Percentiles rank a stretch among this genome's conserved stretches.
These are phyloP conservation scores for Nothoprocta pentlandii DNA, from an alignment of 2,113 vertebrate species.

Conservation along the genomic window DNA sequence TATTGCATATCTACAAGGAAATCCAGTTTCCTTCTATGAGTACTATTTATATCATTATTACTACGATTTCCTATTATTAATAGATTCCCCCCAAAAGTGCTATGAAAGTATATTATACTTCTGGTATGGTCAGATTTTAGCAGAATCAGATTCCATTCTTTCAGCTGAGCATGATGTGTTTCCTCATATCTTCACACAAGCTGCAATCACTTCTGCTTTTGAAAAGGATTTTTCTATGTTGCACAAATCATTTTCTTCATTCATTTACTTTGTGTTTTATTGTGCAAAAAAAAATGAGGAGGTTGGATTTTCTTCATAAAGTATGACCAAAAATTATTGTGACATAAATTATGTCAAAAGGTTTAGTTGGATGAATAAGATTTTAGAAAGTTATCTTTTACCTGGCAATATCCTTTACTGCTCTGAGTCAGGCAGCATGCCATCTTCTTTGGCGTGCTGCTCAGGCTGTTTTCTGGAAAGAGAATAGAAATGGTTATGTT, in stretches of 20 bases:
- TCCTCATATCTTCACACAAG: conserved; percentile 63
- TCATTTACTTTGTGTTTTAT: conserved; percentile 35
- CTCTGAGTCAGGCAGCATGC: not conserved
- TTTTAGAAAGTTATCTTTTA: not conserved
- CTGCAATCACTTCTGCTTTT: conserved; percentile 70
- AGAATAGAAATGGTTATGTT: not conserved
- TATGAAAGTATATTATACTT: not conserved
- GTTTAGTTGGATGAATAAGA: not conserved
- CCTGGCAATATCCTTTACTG: not conserved
- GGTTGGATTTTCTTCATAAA: not conserved
- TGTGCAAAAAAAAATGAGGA: not conserved
- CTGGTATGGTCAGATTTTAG: not conserved
- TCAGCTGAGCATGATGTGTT: conserved; percentile 16
- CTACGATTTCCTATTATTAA: not conserved
- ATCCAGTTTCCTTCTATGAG: not conserved
- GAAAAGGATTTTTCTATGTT: conserved; percentile 69
- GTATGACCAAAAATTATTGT: not conserved
- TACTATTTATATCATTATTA: not conserved
- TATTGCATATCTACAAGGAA: not conserved
- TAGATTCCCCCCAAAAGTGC: not conserved
- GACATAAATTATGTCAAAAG: not conserved
- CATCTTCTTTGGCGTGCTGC: not conserved
- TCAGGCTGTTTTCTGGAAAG: not conserved
- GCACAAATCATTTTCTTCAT: conserved; percentile 64
- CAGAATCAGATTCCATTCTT: not conserved